Evolutionary conservation across 2,888 invertebrate species (phyloP).

Genomic region (Drosophila histrio): DNA sequence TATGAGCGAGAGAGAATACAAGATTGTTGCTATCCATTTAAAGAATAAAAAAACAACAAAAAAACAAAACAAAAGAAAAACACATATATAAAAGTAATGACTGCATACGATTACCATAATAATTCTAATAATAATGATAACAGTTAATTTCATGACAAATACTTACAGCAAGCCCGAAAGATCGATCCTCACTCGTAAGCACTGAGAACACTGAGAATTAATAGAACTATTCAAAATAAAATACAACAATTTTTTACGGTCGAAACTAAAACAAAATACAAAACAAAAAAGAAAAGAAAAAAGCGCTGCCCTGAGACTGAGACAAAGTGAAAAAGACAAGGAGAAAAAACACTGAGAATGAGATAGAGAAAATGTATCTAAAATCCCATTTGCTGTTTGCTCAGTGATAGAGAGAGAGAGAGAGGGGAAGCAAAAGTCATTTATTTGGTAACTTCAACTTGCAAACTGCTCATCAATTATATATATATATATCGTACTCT

Average conservation of each 20-base stretch:
- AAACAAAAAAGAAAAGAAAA: background rate
- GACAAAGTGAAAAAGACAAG: constrained; percentile 14
- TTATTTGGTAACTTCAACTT: constrained; percentile 1
- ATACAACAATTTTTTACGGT: constrained; percentile 31
- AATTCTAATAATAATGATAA: constrained; percentile 21
- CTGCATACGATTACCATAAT: constrained; percentile 56
- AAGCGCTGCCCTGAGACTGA: constrained; percentile 58
- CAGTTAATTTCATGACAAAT: constrained; percentile 14
- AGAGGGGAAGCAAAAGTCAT: background rate
- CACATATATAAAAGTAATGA: constrained; percentile 46
- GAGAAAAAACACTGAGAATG: background rate
- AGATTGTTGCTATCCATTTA: constrained; percentile 83
- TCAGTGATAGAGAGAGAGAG: constrained; percentile 20
- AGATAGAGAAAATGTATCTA: background rate
- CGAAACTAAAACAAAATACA: constrained; percentile 34
- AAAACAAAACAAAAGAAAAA: constrained; percentile 42
- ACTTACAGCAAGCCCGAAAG: constrained; percentile 31
- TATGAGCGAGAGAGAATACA: constrained; percentile 83
- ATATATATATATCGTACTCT: background rate
- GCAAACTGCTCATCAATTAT: constrained; percentile 1
- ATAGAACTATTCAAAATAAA: background rate
- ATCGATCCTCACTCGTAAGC: constrained; percentile 39
- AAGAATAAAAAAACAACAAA: constrained; percentile 66
- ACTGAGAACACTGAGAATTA: constrained; percentile 28
- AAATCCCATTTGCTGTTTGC: constrained; percentile 26